phyloP scores from a whole-genome alignment of 2,888 invertebrate genomes.

The Pollenia labialis region DNA sequence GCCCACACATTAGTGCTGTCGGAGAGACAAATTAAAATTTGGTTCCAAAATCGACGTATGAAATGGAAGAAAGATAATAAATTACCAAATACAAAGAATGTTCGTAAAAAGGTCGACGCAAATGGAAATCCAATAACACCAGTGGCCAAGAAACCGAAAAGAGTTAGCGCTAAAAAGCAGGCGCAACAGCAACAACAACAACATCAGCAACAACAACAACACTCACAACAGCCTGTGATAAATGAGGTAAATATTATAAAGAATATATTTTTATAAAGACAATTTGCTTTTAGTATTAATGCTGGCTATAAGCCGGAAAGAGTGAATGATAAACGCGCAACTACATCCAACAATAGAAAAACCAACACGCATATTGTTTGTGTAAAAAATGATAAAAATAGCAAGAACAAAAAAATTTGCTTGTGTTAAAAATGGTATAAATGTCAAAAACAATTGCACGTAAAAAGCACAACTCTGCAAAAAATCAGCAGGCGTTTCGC shows the following conservation, averaged over 20 bases:
- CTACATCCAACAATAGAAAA: no score
- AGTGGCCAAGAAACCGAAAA: constrained; percentile 82
- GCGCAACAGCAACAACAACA: constrained; percentile 77
- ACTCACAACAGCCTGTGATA: constrained; percentile 79
- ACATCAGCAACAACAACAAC: constrained; percentile 75
- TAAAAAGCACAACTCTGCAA: no score
- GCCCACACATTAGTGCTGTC: constrained; percentile 97
- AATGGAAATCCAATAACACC: constrained; percentile 83
- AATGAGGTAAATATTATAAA: constrained; percentile 81
- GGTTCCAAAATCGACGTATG: constrained; percentile 94
- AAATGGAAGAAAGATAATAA: constrained; percentile 92
- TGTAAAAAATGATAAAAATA: no score
- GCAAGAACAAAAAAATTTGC: no score
- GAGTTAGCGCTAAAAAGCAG: constrained; percentile 81
- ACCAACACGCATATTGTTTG: no score
- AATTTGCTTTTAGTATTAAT: neutral
- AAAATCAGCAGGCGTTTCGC: no score
- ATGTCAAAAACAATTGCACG: no score
- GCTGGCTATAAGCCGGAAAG: neutral
- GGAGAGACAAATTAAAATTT: constrained; percentile 95
- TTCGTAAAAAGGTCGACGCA: constrained; percentile 86
- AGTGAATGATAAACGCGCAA: neutral
- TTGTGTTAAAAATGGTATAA: no score
- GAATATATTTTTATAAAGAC: neutral
- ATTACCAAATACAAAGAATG: constrained; percentile 87